Evolutionary conservation across 2,888 invertebrate genomes (phyloP).

Genomic region (Acanthococcus lagerstroemiae): DNA sequence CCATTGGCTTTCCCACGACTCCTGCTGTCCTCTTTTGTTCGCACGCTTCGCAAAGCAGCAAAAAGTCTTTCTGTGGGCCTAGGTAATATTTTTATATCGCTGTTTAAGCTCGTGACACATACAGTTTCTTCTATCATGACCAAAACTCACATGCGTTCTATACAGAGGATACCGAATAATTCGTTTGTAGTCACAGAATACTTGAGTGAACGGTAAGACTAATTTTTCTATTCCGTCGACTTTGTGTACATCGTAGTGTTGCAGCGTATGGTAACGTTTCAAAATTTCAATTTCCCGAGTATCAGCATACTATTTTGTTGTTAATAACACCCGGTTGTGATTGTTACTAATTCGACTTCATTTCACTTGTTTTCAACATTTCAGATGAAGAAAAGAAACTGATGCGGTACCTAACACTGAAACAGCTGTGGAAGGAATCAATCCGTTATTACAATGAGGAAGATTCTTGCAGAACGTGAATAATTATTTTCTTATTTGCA

Average conservation of each 20-base stretch:
- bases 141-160: background rate
- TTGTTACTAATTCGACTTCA: background rate
- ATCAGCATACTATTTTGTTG: background rate
- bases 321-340: background rate
- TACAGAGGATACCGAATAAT: background rate
- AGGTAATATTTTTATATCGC: background rate
- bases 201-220: background rate
- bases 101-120: background rate
- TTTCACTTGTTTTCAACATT: background rate
- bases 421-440: background rate
- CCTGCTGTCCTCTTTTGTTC: background rate
- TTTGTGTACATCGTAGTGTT: background rate
- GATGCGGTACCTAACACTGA: background rate
- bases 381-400: background rate
- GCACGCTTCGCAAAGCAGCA: background rate
- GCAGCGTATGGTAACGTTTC: background rate
- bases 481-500: background rate
- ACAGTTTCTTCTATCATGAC: background rate
- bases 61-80: background rate
- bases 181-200: background rate
- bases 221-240: background rate
- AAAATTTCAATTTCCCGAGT: background rate
- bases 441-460: background rate
- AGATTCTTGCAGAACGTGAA: background rate
- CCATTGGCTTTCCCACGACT: background rate